These are phyloP conservation scores for Lethrus apterus DNA, from an alignment of 1,140 invertebrate species.

Conservation along the genomic window DNA sequence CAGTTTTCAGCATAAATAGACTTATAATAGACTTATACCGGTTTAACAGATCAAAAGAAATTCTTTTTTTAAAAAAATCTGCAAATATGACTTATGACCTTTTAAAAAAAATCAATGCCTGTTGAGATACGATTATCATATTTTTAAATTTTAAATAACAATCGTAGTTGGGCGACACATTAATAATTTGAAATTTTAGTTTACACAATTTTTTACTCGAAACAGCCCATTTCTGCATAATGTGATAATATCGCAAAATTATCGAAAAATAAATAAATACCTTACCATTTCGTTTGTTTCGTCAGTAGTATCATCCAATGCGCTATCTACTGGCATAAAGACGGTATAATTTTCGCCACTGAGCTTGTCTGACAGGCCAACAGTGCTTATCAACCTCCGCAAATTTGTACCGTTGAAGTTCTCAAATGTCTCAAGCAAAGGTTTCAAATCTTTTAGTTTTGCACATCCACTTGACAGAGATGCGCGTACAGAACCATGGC, in stretches of 20 bases:
- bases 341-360: conserved; percentile 45
- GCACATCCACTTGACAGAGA: conserved; percentile 40
- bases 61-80: no score
- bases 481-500: conserved; percentile 49
- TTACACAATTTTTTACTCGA: neutral
- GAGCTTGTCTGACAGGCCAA: conserved; percentile 42
- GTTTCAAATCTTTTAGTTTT: conserved; percentile 48
- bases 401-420: conserved; percentile 50
- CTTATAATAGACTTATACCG: no score
- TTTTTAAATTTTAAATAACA: no score
- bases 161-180: neutral
- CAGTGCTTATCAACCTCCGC: conserved; percentile 42
- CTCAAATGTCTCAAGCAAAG: conserved; percentile 44
- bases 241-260: neutral
- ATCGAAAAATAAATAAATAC: neutral
- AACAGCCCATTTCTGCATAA: neutral
- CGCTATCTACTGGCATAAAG: conserved; percentile 50
- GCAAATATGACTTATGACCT: no score
- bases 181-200: neutral
- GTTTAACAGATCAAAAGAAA: no score
- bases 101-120: no score
- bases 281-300: conserved; percentile 39
- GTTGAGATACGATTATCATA: no score
- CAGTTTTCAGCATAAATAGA: no score
- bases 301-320: conserved; percentile 45